Evolutionary conservation across 2,113 vertebrate species (phyloP), one percentile per base, ranked within the genome.

Genomic region (Centropus bengalensis): DNA sequence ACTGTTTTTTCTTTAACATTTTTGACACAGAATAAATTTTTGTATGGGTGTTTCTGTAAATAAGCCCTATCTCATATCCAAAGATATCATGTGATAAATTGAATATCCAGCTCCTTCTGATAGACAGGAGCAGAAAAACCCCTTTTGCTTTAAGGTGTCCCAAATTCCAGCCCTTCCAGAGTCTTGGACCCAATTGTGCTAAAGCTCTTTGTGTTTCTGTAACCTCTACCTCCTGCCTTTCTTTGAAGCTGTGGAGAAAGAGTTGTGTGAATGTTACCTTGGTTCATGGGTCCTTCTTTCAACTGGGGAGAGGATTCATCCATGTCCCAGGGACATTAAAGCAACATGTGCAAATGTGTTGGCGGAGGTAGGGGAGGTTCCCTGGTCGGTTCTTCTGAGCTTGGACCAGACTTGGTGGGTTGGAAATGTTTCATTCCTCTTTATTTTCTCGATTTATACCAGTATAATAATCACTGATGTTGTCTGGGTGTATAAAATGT

Each of bases 201-300:
- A 24, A 68, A 86, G 30, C 18, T 86, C 83, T 96, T 89, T 91
- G 26, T 80, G 51, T 51, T 93, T 94, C 60, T 68, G 2, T 86
- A 69, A 56, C 59, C 68, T 58, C 55, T 22, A 2, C 60, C 28
- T 84, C 59, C 76, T 64, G 47, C 6, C 26, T 94, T 87, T 77
- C 54, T 60, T 87, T 71, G 75, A 63, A 88, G 71, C 28, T 40
- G 17, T 22, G 67, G 79, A 69, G 69, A 82, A 92, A 54, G 17
- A 52, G 38, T 4, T 87, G 28, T 67, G 33, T 44, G 49, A 58
- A 45, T 58, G 10, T 82, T 82, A 80, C n/a, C 42, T 79, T 1
- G 2, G 47, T 49, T 73, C 4, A 3, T 54, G 56, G 55, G 54
- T 70, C 47, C 14, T 64, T 23, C 36, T 56, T 78, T 73, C 14